Base-by-base conservation (phyloP, 2,113 vertebrate species). In the Anoplopoma fimbria region DNA sequence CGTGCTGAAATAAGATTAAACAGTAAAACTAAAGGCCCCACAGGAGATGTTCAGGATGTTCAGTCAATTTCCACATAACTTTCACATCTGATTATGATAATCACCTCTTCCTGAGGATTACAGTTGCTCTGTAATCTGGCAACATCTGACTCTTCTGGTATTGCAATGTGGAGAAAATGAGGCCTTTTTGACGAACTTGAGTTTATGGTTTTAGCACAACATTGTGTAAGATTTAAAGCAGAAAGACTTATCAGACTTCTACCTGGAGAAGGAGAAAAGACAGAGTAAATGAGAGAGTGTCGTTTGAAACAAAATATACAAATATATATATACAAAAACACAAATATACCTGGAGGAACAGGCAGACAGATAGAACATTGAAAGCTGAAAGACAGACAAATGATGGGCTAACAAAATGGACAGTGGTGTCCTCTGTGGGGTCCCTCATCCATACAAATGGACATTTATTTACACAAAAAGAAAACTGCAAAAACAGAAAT, bases 21-120 rank as follows among this genome's bases (percentile, higher is more conserved):
- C 40, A 53, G 25, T 75, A 84, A 80, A 69, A 58, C 51, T 40
- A 34, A 79, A 74, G 49, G 33, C 60, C 60, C 60, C 81, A 64
- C 33, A 53, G 47, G 76, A 87, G 71, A 62, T 9, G 7, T 64
- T 78, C 36, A 36, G 36, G 49, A 65, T 34, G 38, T 31, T 83
- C 38, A 40, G 38, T 75, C 60, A 29, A 62, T 75, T 79, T 62
- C 62, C 62, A 72, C 47, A 47, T 14, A 72, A 69, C 6, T 19
- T 62, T 67, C 3, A 3, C 36, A 55, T 72, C 53, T 33, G 33
- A 82, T 82, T 68, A 68, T 65, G 40, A 78, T 68, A 15, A 79
- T 64, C 47, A 15, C 29, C 34, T 64, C 47, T 23, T 69, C 57
- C n/a, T n/a, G n/a, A n/a, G n/a, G n/a, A n/a, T n/a, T n/a, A n/a